Base-by-base conservation (phyloP, 2,888 invertebrate species). In the Agonum fuliginosum region DNA sequence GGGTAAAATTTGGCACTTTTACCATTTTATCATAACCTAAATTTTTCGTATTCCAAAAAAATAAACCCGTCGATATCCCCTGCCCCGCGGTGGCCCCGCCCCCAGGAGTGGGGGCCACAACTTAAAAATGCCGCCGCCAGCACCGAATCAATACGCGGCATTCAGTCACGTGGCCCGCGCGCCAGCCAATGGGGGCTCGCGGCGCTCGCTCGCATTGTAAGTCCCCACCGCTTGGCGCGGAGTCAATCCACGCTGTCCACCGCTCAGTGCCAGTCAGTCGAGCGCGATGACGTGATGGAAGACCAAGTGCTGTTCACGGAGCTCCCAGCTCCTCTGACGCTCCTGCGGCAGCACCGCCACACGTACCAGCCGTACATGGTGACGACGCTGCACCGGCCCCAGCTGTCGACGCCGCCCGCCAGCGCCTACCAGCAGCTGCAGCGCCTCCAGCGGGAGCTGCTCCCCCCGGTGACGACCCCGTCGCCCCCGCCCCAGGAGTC, bases 81-180 rank as follows among this genome's bases (percentile, higher is more conserved):
- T 30, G 41, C 48, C 77, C 69, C 77, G 75, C 54, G 69, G 71
- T 73, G 78, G 80, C 80, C 78, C 79, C 80, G 79, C 81, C 79
- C 62, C 75, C 71, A 30, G 22, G 34, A 62, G 80, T 80, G 79
- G 79, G 80, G 79, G 80, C 72, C 84, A 83, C 83, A 92, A 92
- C 90, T 93, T 93, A 92, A 93, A 93, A 93, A 93, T 93, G 92
- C 92, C 92, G 92, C 92, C 92, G 92, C 91, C 90, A 90, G 90
- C 90, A 91, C 91, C 91, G 92, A 93, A 93, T 93, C 93, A 91
- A 93, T 93, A 93, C 90, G 90, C 90, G 89, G 84, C 85, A n/a
- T 43, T 85, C 83, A 82, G 89, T 91, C 93, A 93, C 92, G 92
- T 91, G 91, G 84, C 83, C 88, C 80, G 82, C 81, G 78, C 79